phyloP scores from a whole-genome alignment of 1,140 invertebrate genomes.

The Drosophila pseudoobscura region DNA sequence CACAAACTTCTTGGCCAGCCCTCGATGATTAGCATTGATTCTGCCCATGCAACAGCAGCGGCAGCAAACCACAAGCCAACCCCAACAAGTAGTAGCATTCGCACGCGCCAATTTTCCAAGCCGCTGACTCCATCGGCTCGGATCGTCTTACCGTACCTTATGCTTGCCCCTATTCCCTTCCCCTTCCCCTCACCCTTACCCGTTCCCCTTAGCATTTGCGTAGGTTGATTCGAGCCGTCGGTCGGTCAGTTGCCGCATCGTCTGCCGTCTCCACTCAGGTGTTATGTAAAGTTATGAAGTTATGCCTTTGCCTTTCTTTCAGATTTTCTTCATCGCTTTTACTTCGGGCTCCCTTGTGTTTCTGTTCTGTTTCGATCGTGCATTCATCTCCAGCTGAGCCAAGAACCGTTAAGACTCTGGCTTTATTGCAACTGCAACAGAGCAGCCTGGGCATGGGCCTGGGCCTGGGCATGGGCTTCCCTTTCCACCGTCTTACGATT shows the following conservation, averaged over 20 bases:
- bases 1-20: conserved; percentile 26
- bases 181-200: too few relatives aligned
- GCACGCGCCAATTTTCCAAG: conserved; percentile 76
- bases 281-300: conserved; percentile 74
- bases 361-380: conserved; percentile 5
- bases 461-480: neutral
- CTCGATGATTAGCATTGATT: conserved; percentile 62
- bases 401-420: conserved; percentile 63
- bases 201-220: conserved; percentile 8
- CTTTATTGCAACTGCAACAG: conserved; percentile 41
- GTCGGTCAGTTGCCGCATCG: conserved; percentile 28
- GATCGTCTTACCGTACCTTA: neutral
- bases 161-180: too few relatives aligned
- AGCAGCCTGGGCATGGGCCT: too few relatives aligned
- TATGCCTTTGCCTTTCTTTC: conserved; percentile 23
- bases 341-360: conserved; percentile 3
- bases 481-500: conserved; percentile 2
- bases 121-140: conserved; percentile 49
- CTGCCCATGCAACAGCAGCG: conserved; percentile 26
- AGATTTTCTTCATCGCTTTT: conserved; percentile 25
- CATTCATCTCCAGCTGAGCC: conserved; percentile 1
- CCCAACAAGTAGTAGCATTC: conserved; percentile 26
- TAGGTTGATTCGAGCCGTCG: conserved; percentile 33
- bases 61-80: conserved; percentile 28
- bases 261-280: conserved; percentile 45